Base-by-base conservation (phyloP, 2,113 vertebrate species). In the Xenopus laevis region DNA sequence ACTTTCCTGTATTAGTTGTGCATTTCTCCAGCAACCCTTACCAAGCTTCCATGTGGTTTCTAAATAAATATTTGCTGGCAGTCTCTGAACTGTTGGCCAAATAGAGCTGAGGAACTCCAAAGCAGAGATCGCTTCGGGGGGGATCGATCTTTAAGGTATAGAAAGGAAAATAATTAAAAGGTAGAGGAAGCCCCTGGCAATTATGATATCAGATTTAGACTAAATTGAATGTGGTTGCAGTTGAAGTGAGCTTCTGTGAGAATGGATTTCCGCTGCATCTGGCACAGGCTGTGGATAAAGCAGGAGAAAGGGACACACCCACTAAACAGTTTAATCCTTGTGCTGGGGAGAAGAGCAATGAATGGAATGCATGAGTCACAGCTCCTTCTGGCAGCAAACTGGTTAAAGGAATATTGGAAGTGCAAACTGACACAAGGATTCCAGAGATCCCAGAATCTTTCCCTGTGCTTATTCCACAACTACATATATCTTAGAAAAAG, bases 361-460 rank as follows among this genome's bases (percentile, higher is more conserved):
- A 55, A 55, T 55, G 53, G 53, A 55, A 55, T 55, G 53, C 17
- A n/a, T 55, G 53, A 55, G 53, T 55, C 53, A 55, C 53, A 55
- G 53, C 17, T 55, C 7, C 17, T 55, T n/a, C 17, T 55, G 53
- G 53, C 53, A 55, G 16, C 1, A 55, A 55, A 55, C 53, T 55
- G 53, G 53, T 55, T 55, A 55, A 55, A 55, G 53, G 53, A 55
- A 55, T 55, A 55, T 16, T 55, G 16, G 13, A 55, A 55, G 17
- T 55, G 53, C 15, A 55, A 55, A 16, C 53, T 16, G 15, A n/a
- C 13, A n/a, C 6, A 13, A 55, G 16, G 15, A 55, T 55, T 55
- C 52, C 52, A 55, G 52, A n/a, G 16, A 55, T 55, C 53, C 53
- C 53, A 55, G 53, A 55, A 55, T 55, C 53, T 13, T 13, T 16